A percentile compares a stretch with the other conserved stretches of the same genome.
phyloP scores from a whole-genome alignment of 2,888 invertebrate genomes.

The Odontothrips loti region DNA sequence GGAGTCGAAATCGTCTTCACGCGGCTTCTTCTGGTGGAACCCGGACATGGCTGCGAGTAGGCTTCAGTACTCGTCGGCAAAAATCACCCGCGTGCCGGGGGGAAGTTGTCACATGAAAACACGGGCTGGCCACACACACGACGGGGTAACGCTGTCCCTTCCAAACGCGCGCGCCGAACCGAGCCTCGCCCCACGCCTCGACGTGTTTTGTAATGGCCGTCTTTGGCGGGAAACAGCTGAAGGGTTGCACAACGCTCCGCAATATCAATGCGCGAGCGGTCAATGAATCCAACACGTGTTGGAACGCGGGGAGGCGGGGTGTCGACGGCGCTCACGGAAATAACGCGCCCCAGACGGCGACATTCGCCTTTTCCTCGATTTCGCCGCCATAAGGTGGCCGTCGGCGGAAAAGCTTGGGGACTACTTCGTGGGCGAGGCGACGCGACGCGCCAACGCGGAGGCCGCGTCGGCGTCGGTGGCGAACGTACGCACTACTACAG shows the following conservation, averaged over 20 bases:
- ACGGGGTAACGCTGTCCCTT: neutral
- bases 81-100: neutral
- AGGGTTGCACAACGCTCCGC: constrained; percentile 31
- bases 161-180: constrained; percentile 40
- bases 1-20: neutral
- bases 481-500: too few relatives aligned
- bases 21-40: neutral
- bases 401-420: neutral
- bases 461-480: neutral
- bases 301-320: neutral
- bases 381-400: neutral
- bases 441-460: neutral
- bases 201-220: constrained; percentile 59
- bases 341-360: neutral
- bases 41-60: neutral
- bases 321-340: neutral
- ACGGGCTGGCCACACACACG: neutral
- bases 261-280: constrained; percentile 27
- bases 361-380: neutral
- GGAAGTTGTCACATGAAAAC: neutral
- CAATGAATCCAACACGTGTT: constrained; percentile 18
- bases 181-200: constrained; percentile 48
- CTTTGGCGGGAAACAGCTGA: constrained; percentile 67
- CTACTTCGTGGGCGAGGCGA: neutral
- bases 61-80: neutral